phyloP scores from a whole-genome alignment of 2,888 invertebrate genomes.

The Eubasilissa splendida region DNA sequence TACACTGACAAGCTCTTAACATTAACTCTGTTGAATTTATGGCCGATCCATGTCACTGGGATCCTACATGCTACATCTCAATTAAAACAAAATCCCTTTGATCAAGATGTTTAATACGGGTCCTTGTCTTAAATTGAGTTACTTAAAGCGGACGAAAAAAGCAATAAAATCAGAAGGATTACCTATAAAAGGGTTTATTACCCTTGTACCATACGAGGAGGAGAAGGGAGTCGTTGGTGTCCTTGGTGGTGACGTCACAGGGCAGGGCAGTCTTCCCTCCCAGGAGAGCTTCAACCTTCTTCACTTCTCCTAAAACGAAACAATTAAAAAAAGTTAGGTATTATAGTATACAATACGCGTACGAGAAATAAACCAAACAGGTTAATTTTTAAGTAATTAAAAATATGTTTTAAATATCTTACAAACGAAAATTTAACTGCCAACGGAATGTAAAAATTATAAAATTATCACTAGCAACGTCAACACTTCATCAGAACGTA shows the following conservation, averaged over 20 bases:
- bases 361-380: no score
- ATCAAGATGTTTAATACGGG: not conserved
- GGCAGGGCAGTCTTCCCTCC: slow-evolving; percentile 71
- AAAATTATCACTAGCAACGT: no score
- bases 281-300: slow-evolving; percentile 72
- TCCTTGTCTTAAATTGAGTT: slow-evolving; percentile 9
- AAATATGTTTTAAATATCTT: no score
- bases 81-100: slow-evolving; percentile 32
- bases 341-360: no score
- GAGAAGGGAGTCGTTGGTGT: slow-evolving; percentile 72
- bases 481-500: no score
- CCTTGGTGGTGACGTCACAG: slow-evolving; percentile 73
- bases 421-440: no score
- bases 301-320: slow-evolving; percentile 68
- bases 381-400: no score
- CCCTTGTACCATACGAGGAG: slow-evolving; percentile 78
- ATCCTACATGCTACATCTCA: slow-evolving; percentile 16
- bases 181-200: slow-evolving; percentile 77
- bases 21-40: slow-evolving; percentile 25
- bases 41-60: slow-evolving; percentile 13
- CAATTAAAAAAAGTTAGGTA: not conserved
- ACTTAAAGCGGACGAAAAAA: not conserved
- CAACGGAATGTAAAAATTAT: no score
- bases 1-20: not conserved
- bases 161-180: slow-evolving; percentile 51